Evolutionary conservation across 64 coral and sea anemone genomes (phyloP).

Genomic region (Anthopleura sola): DNA sequence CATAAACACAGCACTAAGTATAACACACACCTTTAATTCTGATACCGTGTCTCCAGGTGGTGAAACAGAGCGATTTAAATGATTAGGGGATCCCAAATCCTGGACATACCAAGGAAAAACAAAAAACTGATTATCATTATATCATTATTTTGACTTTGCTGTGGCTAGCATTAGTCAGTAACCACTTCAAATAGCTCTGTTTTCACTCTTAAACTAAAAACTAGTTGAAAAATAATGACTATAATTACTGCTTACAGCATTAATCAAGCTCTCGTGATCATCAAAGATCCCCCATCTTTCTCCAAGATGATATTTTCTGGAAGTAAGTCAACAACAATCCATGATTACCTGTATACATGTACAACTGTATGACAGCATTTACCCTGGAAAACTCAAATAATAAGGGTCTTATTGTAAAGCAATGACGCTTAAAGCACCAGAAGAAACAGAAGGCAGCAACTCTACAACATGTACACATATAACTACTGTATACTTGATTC

Average conservation of each 20-base stretch:
- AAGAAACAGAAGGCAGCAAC: no score
- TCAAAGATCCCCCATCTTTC: constrained; percentile 27
- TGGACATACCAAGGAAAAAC: not conserved
- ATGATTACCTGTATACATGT: no score
- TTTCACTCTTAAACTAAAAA: not conserved
- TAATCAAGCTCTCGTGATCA: constrained; percentile 57
- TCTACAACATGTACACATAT: no score
- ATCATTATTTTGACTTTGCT: no score
- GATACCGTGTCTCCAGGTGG: not conserved
- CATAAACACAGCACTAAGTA: not conserved
- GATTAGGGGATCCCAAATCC: constrained; percentile 32
- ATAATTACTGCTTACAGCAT: constrained; percentile 23
- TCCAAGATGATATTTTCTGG: constrained; percentile 40
- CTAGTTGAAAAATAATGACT: not conserved
- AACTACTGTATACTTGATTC: no score
- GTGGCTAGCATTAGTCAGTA: not conserved
- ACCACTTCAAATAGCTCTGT: constrained; percentile 4
- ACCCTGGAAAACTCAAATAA: no score
- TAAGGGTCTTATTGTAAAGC: no score
- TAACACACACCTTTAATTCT: constrained; percentile 17
- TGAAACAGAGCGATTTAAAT: constrained; percentile 2
- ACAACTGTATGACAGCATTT: no score
- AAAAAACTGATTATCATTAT: not conserved
- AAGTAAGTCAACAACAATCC: not conserved
- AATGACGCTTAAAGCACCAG: no score